Conservation (phyloP, 1,140 invertebrate species). For the Polyergus mexicanus region DNA sequence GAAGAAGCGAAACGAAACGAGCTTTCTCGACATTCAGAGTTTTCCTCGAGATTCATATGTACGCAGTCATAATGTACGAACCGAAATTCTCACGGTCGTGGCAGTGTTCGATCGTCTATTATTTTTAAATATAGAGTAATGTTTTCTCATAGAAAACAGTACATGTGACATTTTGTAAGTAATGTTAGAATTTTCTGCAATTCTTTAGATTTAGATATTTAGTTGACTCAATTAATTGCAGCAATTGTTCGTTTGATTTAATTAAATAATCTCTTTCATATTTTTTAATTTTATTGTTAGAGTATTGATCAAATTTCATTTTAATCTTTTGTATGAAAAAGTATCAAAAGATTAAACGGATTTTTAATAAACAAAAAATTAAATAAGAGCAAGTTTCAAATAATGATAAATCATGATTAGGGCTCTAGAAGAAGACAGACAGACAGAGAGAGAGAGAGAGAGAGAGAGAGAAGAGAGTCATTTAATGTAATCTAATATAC, state of each 20-base stretch:
- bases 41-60: neutral
- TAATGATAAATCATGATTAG: neutral
- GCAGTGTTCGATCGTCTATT: slow-evolving; percentile 40
- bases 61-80: neutral
- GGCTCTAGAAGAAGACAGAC: neutral
- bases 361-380: neutral
- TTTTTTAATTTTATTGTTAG: neutral
- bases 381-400: neutral
- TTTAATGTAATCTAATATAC: slow-evolving; percentile 20
- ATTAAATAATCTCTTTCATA: neutral
- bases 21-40: slow-evolving; percentile 22
- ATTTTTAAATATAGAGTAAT: slow-evolving; percentile 6
- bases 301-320: neutral
- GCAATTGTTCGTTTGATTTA: neutral
- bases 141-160: neutral
- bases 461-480: neutral
- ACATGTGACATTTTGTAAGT: neutral
- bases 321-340: neutral
- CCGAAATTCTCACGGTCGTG: slow-evolving; percentile 28
- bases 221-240: neutral
- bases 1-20: slow-evolving; percentile 35
- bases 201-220: neutral
- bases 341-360: neutral
- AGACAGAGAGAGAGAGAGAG: neutral
- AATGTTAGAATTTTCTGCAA: neutral